Evolutionary conservation across 1,140 invertebrate genomes (phyloP).

Genomic region (Eubasilissa regina): DNA sequence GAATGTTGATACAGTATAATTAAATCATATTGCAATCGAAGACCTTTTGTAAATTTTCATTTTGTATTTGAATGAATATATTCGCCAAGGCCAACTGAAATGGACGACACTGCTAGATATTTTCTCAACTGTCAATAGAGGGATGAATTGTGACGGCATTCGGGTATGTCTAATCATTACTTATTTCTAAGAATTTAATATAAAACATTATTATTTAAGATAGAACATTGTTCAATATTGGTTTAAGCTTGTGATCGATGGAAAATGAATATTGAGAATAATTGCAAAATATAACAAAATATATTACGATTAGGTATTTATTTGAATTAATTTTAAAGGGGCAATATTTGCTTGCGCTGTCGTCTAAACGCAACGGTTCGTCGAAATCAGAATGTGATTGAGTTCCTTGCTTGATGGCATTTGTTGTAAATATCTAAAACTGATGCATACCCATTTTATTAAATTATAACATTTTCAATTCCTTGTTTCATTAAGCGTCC

Average conservation of each 20-base stretch:
- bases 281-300: constrained; percentile 30
- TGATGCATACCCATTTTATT: no score
- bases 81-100: no score
- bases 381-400: not conserved
- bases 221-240: not conserved
- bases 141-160: no score
- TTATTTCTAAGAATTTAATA: constrained; percentile 25
- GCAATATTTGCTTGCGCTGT: constrained; percentile 31
- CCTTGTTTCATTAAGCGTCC: no score
- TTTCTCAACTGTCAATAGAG: no score
- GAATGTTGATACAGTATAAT: no score
- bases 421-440: constrained; percentile 3
- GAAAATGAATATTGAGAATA: constrained; percentile 7
- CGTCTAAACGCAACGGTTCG: not conserved
- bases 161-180: constrained; percentile 22
- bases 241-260: not conserved
- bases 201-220: constrained; percentile 1
- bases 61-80: no score
- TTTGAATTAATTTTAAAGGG: constrained; percentile 16
- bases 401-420: constrained; percentile 6
- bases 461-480: no score
- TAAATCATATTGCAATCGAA: no score
- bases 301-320: constrained; percentile 22
- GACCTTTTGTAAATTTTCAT: no score
- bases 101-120: no score